These are phyloP conservation scores for Pogona vitticeps DNA, from an alignment of 2,113 vertebrate genomes.

Conservation along the genomic window DNA sequence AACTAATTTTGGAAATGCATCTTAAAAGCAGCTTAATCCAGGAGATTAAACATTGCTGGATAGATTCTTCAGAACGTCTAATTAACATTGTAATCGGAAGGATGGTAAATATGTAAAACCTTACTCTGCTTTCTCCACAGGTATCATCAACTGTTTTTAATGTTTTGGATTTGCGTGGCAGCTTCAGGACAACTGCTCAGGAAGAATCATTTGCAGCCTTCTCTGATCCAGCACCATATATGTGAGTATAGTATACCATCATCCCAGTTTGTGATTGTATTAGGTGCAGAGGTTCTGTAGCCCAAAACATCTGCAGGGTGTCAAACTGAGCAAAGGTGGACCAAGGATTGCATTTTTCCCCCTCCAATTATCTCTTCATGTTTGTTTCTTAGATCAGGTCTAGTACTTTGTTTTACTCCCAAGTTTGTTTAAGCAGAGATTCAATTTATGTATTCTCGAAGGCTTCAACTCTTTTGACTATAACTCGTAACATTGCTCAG, in stretches of 20 bases:
- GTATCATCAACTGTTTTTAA: slow-evolving; percentile 6
- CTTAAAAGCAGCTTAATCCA: slow-evolving; percentile 43
- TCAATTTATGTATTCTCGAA: no score
- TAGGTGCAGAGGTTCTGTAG: background rate
- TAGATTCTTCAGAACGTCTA: slow-evolving; percentile 62
- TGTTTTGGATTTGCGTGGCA: background rate
- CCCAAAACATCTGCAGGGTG: background rate
- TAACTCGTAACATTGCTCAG: background rate
- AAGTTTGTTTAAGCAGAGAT: background rate
- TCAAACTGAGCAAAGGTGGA: background rate
- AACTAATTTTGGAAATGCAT: slow-evolving; percentile 57
- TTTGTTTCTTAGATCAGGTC: background rate
- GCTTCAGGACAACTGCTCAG: background rate
- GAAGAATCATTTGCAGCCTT: background rate
- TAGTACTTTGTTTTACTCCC: background rate
- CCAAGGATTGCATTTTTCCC: background rate
- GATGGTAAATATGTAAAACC: slow-evolving; percentile 14
- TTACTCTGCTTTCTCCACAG: background rate
- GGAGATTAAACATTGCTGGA: slow-evolving; percentile 63
- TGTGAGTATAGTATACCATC: background rate
- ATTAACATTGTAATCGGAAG: slow-evolving; percentile 30
- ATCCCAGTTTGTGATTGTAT: background rate
- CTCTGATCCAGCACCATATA: background rate
- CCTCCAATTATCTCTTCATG: background rate
- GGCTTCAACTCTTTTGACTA: no score